Base-by-base conservation (phyloP, 1,140 invertebrate genomes). In the Geopemphigus sp. region DNA sequence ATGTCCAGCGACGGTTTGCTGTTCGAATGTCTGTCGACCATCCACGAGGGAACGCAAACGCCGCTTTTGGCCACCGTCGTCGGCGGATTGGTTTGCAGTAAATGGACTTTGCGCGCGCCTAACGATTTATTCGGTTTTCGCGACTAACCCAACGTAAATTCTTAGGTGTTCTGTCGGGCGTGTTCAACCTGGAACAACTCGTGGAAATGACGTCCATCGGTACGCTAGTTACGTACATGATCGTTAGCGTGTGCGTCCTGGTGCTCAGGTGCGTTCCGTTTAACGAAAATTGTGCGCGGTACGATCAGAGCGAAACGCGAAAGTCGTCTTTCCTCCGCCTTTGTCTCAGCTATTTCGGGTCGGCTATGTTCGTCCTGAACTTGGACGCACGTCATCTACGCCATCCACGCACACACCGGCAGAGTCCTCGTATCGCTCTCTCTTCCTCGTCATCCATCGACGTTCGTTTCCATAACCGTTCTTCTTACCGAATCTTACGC, bases 161-260 rank as follows among this genome's bases (percentile, higher is more conserved):
- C 83, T 72, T 73, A 83, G 95, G 92, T 64, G 80, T 91, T 1
- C 94, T 98, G 90, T 93, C 95, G 0, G 89, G 92, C 19, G 84
- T 97, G 45, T 97, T 98, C 85, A 90, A 97, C 85, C 84, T 98
- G 53, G 89, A 92, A 17, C 92, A 95, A 84, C 86, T 98, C 29
- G 94, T 98, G 15, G 93, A 96, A 83, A 95, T 98, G 91, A 94
- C 98, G 90, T 96, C 95, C 0, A 97, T 98, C 83, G 96, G 96
- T 78, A 98, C 96, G 1, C 86, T 98, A 0, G 86, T 97, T 61
- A 95, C 96, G 0, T 98, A 97, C 84, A 93, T 94, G 12, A 92
- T 98, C 61, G 96, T 98, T 0, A 92, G 94, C 15, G 88, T 93
- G 53, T 96, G 93, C 82, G 94, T 98, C 0, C 88, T 97, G 15